A percentile compares a stretch with the other conserved stretches of the same genome.
Conservation (phyloP, 1,140 invertebrate genomes). For the Lasaia peninsularis region DNA sequence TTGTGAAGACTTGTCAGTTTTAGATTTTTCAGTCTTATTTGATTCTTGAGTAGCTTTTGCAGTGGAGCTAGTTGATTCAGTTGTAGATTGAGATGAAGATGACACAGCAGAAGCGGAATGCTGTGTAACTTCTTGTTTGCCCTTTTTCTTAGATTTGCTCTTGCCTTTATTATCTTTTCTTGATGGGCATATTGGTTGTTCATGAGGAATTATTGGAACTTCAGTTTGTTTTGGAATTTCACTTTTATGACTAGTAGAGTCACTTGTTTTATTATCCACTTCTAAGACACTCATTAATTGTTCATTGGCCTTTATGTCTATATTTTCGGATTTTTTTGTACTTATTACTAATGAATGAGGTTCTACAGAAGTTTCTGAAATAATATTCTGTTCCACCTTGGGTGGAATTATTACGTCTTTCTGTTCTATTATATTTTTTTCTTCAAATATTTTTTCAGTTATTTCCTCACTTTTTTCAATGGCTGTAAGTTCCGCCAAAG, state of each 20-base stretch:
- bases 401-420: neutral
- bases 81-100: conserved; percentile 9
- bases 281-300: neutral
- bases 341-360: neutral
- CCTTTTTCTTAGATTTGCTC: conserved; percentile 57
- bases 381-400: neutral
- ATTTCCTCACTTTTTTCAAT: conserved; percentile 51
- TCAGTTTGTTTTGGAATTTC: conserved; percentile 5
- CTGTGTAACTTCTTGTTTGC: conserved; percentile 36
- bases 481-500: conserved; percentile 54
- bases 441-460: conserved; percentile 35
- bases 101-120: conserved; percentile 17
- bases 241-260: neutral
- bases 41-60: conserved; percentile 27
- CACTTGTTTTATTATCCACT: neutral
- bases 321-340: neutral
- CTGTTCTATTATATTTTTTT: conserved; percentile 24
- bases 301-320: conserved; percentile 2
- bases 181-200: conserved; percentile 39
- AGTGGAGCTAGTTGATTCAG: conserved; percentile 4
- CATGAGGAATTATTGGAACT: neutral
- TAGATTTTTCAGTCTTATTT: conserved; percentile 39
- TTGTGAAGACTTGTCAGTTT: conserved; percentile 33
- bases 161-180: conserved; percentile 59
- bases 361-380: neutral